phyloP scores from a whole-genome alignment of 2,797 vertebrate species.

The Parauchenoglanis ngamensis region DNA sequence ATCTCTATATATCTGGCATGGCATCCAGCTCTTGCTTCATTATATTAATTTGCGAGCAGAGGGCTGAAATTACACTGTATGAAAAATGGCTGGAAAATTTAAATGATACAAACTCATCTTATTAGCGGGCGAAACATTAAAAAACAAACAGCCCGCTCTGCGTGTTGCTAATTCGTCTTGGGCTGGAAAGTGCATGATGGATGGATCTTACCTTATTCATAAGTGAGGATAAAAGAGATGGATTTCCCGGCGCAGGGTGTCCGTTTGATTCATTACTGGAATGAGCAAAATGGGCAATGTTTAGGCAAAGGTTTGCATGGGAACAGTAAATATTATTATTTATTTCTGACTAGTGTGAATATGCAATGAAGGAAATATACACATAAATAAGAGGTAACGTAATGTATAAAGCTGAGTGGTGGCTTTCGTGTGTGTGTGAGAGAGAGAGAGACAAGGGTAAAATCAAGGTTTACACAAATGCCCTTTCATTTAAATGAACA shows the following conservation, averaged over 20 bases:
- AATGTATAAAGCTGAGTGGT: slow-evolving; percentile 58
- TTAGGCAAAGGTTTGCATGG: slow-evolving; percentile 87
- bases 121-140: slow-evolving; percentile 99
- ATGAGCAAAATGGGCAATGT: slow-evolving; percentile 94
- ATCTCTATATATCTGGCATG: slow-evolving; percentile 88
- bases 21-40: slow-evolving; percentile 97
- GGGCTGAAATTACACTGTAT: slow-evolving; percentile 95
- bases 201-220: slow-evolving; percentile 99
- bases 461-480: slow-evolving; percentile 51
- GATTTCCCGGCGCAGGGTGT: slow-evolving; percentile 93
- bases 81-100: slow-evolving; percentile 99
- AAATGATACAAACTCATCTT: slow-evolving; percentile 99
- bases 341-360: slow-evolving; percentile 74
- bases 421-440: slow-evolving; percentile 54
- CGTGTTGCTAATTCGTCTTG: slow-evolving; percentile 86
- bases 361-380: slow-evolving; percentile 71
- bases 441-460: background rate
- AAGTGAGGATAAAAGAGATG: slow-evolving; percentile 99
- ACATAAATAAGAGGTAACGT: slow-evolving; percentile 60
- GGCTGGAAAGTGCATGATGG: slow-evolving; percentile 91
- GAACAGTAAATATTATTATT: slow-evolving; percentile 84
- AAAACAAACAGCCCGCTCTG: slow-evolving; percentile 94
- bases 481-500: slow-evolving; percentile 51
- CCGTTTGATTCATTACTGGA: slow-evolving; percentile 99
- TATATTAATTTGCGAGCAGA: slow-evolving; percentile 99